Evolutionary conservation across 2,888 invertebrate species (phyloP), one percentile per base, ranked within the genome.

Genomic region (Lycophotia porphyrea): DNA sequence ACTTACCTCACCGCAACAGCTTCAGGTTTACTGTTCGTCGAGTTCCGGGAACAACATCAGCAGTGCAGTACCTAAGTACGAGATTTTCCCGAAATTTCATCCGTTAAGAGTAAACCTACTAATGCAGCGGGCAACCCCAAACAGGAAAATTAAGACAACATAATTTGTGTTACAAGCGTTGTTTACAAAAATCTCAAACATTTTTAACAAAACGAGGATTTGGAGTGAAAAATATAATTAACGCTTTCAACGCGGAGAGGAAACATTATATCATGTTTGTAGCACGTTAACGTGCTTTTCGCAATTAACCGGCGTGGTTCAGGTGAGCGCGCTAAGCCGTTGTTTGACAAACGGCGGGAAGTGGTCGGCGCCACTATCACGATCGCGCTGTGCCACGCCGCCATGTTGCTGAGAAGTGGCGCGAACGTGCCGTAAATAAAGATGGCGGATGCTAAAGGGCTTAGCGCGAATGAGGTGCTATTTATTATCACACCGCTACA

Each of bases 341-440:
- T 82, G 91, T 91, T 92, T 95, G 94, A 96, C 93, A 95, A 96
- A 95, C 95, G 95, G 92, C 93, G 90, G 92, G 92, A 93, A 92
- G 91, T 90, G 90, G 89, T 88, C 84, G 84, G 90, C 88, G 92
- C 93, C 92, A 93, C 93, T 92, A 94, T 93, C 94, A 90, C 90
- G 90, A 94, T 92, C 91, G 85, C 86, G 85, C 86, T 34, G 60
- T 63, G 27, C 75, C 55, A 31, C 60, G 65, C 88, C 88, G 88
- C 84, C 88, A 78, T 70, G 70, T 34, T 65, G 61, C 88, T 90
- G 92, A 93, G 90, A 91, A 92, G 93, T 91, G 90, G 93, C 92
- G 91, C 88, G 92, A 90, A 94, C 94, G 94, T 94, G 94, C 92
- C 92, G 91, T 92, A 93, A 95, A 95, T 95, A 95, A 95, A 94